phyloP scores from a whole-genome alignment of 2,113 vertebrate genomes.

The Spilogale gracilis region DNA sequence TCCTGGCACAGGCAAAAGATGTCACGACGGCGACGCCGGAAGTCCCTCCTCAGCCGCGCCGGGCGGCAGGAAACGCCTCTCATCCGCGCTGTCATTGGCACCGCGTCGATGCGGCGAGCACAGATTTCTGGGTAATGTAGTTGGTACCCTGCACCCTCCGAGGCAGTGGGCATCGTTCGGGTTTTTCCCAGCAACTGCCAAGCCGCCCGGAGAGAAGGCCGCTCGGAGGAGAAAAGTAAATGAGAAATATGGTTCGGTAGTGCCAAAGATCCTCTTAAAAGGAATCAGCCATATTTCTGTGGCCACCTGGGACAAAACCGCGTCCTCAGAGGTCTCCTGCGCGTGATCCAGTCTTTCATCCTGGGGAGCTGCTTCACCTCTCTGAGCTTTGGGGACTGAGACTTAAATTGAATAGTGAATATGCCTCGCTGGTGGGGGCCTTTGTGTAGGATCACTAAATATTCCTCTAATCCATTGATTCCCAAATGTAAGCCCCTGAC shows the following conservation, averaged over 20 bases:
- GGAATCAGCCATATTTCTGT: background rate
- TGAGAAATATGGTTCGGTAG: accelerated
- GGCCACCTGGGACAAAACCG: background rate
- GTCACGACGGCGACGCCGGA: background rate
- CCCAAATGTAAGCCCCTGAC: background rate
- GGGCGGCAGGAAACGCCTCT: accelerated
- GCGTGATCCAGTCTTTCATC: background rate
- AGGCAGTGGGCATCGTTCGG: accelerated
- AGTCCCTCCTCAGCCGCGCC: background rate
- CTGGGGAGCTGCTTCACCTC: background rate
- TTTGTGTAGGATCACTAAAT: background rate
- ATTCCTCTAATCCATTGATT: background rate
- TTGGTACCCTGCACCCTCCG: background rate
- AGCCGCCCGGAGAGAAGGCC: background rate
- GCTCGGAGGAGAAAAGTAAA: accelerated
- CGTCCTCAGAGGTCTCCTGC: background rate
- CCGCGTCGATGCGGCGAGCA: accelerated
- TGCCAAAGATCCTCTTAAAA: background rate
- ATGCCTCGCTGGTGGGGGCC: background rate
- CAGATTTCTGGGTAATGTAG: background rate
- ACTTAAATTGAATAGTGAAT: background rate
- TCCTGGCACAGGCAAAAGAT: accelerated
- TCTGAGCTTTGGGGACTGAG: background rate
- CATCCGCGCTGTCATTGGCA: accelerated
- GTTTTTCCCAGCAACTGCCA: accelerated